Evolutionary conservation across 2,113 vertebrate species (phyloP).

Genomic region (Scomber colias): DNA sequence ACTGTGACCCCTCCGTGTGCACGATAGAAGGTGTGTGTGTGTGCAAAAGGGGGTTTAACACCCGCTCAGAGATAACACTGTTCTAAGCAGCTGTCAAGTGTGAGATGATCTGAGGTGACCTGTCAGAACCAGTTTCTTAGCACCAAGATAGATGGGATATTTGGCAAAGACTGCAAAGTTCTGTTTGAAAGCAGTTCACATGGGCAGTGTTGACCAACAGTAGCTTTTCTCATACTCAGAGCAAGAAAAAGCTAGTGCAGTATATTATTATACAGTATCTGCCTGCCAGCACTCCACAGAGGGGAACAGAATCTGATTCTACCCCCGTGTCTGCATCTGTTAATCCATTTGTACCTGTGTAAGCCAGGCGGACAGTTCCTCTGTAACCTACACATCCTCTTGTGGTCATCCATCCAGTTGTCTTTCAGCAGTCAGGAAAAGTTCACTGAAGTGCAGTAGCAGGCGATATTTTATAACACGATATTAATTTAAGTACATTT

Average conservation of each 20-base stretch:
- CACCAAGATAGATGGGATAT: background rate
- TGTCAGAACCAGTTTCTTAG: slow-evolving; percentile 65
- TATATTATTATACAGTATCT: too few relatives aligned
- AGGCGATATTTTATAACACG: background rate
- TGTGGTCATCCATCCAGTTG: background rate
- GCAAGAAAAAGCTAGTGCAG: too few relatives aligned
- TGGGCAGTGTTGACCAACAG: too few relatives aligned
- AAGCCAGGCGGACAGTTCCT: too few relatives aligned
- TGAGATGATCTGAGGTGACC: slow-evolving; percentile 65
- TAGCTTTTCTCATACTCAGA: too few relatives aligned
- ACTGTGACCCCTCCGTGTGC: slow-evolving; percentile 49
- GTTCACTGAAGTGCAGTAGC: background rate
- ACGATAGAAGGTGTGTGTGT: slow-evolving; percentile 54
- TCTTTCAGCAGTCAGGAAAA: background rate
- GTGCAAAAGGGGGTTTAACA: slow-evolving; percentile 60
- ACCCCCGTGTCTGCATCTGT: background rate
- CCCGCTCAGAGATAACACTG: slow-evolving; percentile 60
- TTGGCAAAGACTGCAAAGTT: too few relatives aligned
- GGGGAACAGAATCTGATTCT: background rate
- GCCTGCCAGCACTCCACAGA: background rate
- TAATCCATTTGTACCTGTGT: background rate
- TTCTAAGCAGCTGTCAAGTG: slow-evolving; percentile 79
- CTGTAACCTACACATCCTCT: background rate
- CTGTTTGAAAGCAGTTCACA: too few relatives aligned
- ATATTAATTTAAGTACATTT: background rate